phyloP scores from a whole-genome alignment of 2,888 invertebrate species.

The Ommatoiulus sabulosus region DNA sequence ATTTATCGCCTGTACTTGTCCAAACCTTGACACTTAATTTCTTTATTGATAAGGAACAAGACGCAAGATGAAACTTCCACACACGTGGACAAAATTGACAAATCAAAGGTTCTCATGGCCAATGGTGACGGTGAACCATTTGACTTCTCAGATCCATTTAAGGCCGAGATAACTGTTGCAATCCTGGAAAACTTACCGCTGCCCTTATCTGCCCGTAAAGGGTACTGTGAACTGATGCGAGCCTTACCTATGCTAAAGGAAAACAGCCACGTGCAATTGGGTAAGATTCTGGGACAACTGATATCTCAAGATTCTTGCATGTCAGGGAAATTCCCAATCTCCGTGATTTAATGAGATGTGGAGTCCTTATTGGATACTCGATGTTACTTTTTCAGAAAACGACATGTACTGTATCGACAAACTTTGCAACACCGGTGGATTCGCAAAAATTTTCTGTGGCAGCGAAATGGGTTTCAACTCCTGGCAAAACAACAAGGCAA shows the following conservation, averaged over 20 bases:
- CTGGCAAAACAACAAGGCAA: neutral
- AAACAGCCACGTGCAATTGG: neutral
- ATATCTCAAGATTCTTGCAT: too few species aligned
- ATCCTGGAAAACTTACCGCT: slow-evolving; percentile 1
- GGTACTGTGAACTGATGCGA: neutral
- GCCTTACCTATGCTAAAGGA: neutral
- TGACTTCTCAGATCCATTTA: slow-evolving; percentile 35
- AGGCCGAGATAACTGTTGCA: neutral
- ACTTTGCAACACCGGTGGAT: slow-evolving; percentile 33
- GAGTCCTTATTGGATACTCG: too few species aligned
- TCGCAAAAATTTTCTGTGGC: slow-evolving; percentile 21
- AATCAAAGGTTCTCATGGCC: neutral
- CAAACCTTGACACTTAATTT: neutral
- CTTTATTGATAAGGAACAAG: slow-evolving; percentile 45
- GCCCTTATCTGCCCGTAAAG: neutral
- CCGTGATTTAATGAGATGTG: too few species aligned
- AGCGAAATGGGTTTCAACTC: neutral
- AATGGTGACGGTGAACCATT: neutral
- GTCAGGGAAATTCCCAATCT: too few species aligned
- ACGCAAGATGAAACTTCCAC: slow-evolving; percentile 42
- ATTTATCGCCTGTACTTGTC: too few species aligned
- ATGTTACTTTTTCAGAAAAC: neutral
- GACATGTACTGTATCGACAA: neutral
- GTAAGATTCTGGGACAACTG: neutral
- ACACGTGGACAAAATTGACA: neutral